These are phyloP conservation scores for Aurelia aurita DNA, from an alignment of 30 jellyfish, hydroid and myxozoan genomes.

Conservation along the genomic window DNA sequence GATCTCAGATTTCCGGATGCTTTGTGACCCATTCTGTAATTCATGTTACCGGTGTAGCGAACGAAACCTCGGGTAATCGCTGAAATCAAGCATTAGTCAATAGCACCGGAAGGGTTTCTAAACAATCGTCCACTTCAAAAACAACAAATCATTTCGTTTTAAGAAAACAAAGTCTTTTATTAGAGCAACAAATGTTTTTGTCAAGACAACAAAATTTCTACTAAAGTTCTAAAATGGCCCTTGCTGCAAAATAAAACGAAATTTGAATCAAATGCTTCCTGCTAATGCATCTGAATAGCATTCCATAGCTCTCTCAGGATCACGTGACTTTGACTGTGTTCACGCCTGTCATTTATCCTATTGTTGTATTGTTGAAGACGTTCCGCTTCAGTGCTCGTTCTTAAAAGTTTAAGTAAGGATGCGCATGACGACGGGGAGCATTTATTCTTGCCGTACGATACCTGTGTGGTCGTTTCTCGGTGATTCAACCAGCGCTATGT, in stretches of 20 bases:
- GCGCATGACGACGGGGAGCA: too few relatives aligned
- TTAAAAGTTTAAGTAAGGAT: too few relatives aligned
- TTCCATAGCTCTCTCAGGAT: too few relatives aligned
- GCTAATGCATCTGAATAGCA: too few relatives aligned
- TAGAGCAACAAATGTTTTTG: background rate
- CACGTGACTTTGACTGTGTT: background rate
- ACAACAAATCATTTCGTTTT: background rate
- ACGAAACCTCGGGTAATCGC: constrained; percentile 4
- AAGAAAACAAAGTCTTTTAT: background rate
- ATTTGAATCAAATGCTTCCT: too few relatives aligned
- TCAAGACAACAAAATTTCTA: background rate
- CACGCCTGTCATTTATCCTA: background rate
- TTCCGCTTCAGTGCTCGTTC: too few relatives aligned
- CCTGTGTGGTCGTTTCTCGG: too few relatives aligned
- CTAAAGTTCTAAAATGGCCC: too few relatives aligned
- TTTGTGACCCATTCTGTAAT: background rate
- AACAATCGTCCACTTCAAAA: background rate
- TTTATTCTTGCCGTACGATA: too few relatives aligned
- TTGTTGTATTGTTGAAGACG: too few relatives aligned
- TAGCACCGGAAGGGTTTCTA: background rate
- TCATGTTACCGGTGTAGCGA: constrained; percentile 1
- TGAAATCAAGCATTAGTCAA: background rate
- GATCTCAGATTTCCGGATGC: constrained; percentile 32
- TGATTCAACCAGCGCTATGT: too few relatives aligned
- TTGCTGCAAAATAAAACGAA: too few relatives aligned